Percentiles rank a stretch among this genome's conserved stretches.
Evolutionary conservation across 2,797 vertebrate genomes (phyloP).

Genomic region (Hydrophis major): DNA sequence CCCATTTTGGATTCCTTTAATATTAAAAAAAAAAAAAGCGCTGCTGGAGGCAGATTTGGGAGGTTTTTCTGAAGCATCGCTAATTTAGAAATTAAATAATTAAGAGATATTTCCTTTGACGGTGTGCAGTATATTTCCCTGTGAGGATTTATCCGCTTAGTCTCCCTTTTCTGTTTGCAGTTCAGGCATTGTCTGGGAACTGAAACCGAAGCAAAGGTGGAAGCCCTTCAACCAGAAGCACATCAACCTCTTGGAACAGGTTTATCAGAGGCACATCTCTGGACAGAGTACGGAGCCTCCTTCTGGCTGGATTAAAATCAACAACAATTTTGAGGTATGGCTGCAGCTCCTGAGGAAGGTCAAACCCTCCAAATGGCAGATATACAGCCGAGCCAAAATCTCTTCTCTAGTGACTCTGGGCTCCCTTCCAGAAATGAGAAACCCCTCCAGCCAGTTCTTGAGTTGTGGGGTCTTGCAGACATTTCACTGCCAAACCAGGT

Average conservation of each 20-base stretch:
- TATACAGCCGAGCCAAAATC: not conserved
- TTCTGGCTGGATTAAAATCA: conserved; percentile 80
- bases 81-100: not conserved
- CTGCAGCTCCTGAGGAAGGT: not conserved
- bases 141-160: conserved; percentile 22
- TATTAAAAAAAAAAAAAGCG: not conserved
- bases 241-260: conserved; percentile 85
- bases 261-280: conserved; percentile 78
- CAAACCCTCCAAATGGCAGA: not conserved
- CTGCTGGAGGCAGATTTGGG: not conserved
- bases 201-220: conserved; percentile 90
- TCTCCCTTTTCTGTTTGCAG: conserved; percentile 67
- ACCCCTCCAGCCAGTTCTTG: not conserved
- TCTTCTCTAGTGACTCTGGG: not conserved
- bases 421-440: not conserved
- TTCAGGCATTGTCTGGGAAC: conserved; percentile 96
- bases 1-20: not conserved
- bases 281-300: conserved; percentile 41
- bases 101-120: not conserved
- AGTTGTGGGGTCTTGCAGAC: not conserved
- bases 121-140: not conserved
- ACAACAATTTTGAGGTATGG: conserved; percentile 83
- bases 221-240: conserved; percentile 92
- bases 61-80: not conserved
- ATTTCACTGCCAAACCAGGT: not conserved